A percentile compares a stretch with the other conserved stretches of the same genome.
Conservation (phyloP, 2,797 vertebrate genomes). For the Pantherophis vulpinus region DNA sequence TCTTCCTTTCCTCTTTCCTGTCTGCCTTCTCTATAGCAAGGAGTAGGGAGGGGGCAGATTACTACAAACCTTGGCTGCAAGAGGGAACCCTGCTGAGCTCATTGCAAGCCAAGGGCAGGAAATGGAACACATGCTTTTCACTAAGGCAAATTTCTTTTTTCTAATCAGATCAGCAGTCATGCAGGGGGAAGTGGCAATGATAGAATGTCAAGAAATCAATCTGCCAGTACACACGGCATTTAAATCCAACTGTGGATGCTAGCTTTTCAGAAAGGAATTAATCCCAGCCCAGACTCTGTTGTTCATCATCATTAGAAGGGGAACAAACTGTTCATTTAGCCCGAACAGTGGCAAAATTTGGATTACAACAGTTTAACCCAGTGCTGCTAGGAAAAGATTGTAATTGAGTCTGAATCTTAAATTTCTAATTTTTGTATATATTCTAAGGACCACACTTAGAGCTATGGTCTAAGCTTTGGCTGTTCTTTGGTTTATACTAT, state of each 20-base stretch:
- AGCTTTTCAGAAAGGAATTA: constrained; percentile 54
- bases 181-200: constrained; percentile 65
- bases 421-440: constrained; percentile 25
- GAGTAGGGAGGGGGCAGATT: constrained; percentile 30
- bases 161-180: constrained; percentile 64
- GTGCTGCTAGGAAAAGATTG: constrained; percentile 44
- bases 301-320: constrained; percentile 49
- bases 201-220: constrained; percentile 63
- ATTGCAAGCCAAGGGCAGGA: constrained; percentile 62
- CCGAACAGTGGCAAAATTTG: constrained; percentile 28
- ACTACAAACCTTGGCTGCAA: constrained; percentile 33
- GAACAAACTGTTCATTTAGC: constrained; percentile 52
- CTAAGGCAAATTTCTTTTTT: constrained; percentile 54
- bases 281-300: constrained; percentile 35
- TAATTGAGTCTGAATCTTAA: constrained; percentile 40
- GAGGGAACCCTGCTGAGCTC: constrained; percentile 48
- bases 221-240: constrained; percentile 27
- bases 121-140: constrained; percentile 68
- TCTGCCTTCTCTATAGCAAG: neutral
- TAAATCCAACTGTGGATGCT: constrained; percentile 43
- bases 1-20: constrained; percentile 15
- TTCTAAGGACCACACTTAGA: constrained; percentile 29
- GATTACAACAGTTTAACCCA: constrained; percentile 30
- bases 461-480: constrained; percentile 2
- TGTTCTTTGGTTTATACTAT: constrained; percentile 28